Conservation (phyloP, 2,888 invertebrate genomes). For the Acrobeloides nanus region DNA sequence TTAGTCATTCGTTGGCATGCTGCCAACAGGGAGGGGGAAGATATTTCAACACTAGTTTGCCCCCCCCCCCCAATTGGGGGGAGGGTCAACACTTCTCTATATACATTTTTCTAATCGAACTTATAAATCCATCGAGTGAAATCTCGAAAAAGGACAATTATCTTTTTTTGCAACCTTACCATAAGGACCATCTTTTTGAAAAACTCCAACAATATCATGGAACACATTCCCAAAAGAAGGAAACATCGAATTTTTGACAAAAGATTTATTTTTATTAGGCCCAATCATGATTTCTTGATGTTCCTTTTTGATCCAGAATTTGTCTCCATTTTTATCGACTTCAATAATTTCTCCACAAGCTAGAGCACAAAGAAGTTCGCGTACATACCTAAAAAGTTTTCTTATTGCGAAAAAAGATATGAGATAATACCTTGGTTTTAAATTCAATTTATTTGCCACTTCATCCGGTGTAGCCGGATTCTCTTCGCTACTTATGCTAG, state of each 20-base stretch:
- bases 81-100: no score
- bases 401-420: no score
- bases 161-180: no score
- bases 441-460: conserved; percentile 31
- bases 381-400: conserved; percentile 30
- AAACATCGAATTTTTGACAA: conserved; percentile 18
- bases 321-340: conserved; percentile 24
- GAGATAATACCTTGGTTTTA: no score
- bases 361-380: conserved; percentile 30
- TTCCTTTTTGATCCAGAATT: conserved; percentile 31
- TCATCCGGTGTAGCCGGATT: conserved; percentile 25
- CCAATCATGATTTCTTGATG: conserved; percentile 12
- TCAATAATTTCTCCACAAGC: conserved; percentile 30
- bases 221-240: conserved; percentile 18
- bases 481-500: conserved; percentile 15
- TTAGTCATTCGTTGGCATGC: no score
- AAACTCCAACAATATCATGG: conserved; percentile 23
- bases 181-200: conserved; percentile 29
- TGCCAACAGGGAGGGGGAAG: no score
- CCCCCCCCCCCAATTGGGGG: no score
- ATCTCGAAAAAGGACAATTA: no score
- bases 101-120: no score
- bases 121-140: no score
- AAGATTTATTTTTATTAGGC: conserved; percentile 9
- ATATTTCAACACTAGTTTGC: no score